A percentile compares a stretch with the other conserved stretches of the same genome.
These are phyloP conservation scores for Cenopis cana DNA, from an alignment of 2,888 invertebrate species.

Conservation along the genomic window DNA sequence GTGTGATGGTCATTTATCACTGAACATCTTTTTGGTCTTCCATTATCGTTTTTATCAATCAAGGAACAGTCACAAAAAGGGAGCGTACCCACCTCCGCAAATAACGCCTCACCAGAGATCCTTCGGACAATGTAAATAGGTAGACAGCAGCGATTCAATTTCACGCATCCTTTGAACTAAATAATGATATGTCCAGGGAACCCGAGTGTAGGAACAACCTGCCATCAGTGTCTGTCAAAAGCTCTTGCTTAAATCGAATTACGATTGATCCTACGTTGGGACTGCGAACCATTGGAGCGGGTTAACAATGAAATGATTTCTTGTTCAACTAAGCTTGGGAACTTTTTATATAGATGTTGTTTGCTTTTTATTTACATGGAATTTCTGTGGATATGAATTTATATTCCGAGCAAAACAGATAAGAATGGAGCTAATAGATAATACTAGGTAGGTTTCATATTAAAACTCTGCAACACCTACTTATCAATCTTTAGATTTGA, in stretches of 20 bases:
- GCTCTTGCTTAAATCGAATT: conserved; percentile 51
- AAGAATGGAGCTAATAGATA: no score
- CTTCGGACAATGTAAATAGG: conserved; percentile 46
- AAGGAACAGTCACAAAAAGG: conserved; percentile 27
- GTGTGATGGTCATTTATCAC: neutral
- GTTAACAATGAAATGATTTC: conserved; percentile 40
- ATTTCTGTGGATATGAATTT: neutral
- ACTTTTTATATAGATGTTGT: conserved; percentile 10
- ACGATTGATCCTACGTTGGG: conserved; percentile 46
- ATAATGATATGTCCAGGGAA: conserved; percentile 49
- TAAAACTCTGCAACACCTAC: no score
- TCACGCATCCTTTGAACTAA: conserved; percentile 52
- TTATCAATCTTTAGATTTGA: no score
- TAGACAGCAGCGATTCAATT: conserved; percentile 49
- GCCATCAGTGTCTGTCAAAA: conserved; percentile 48
- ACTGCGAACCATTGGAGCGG: conserved; percentile 43
- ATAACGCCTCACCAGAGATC: conserved; percentile 20
- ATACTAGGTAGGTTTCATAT: no score
- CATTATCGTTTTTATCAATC: conserved; percentile 7
- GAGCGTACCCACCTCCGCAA: conserved; percentile 16
- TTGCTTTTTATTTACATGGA: neutral
- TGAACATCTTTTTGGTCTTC: neutral
- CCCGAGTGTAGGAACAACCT: conserved; percentile 44
- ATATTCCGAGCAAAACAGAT: neutral
- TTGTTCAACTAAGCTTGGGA: conserved; percentile 19